These are phyloP conservation scores for Thumatha senex DNA, from an alignment of 2,888 invertebrate species.

Conservation along the genomic window DNA sequence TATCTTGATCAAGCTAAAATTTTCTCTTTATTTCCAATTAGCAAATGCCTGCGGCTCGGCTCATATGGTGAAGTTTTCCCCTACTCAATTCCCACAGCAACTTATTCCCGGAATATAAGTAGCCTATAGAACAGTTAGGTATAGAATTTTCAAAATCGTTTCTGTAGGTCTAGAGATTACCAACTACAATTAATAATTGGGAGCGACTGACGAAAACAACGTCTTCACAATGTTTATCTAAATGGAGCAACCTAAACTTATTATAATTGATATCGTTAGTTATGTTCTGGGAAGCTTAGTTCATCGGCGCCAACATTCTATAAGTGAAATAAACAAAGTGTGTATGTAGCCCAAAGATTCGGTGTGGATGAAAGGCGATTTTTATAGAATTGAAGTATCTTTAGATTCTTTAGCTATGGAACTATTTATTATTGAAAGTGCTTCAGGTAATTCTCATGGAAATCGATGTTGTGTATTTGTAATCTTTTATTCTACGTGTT, in stretches of 20 bases:
- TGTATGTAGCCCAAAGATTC: conserved; percentile 28
- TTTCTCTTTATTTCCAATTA: too few species aligned
- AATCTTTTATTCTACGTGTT: neutral
- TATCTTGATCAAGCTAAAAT: too few species aligned
- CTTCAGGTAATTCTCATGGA: neutral
- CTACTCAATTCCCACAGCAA: too few species aligned
- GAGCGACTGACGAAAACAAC: conserved; percentile 31
- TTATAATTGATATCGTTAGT: conserved; percentile 37
- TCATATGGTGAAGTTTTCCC: too few species aligned
- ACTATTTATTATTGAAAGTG: conserved; percentile 1
- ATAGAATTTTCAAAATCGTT: too few species aligned
- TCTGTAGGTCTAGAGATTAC: too few species aligned
- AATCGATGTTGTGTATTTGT: neutral
- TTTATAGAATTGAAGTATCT: conserved; percentile 4
- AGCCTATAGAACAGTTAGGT: too few species aligned
- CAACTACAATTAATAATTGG: conserved; percentile 21
- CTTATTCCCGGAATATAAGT: too few species aligned
- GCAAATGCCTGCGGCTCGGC: too few species aligned
- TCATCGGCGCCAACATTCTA: conserved; percentile 49
- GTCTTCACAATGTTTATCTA: conserved; percentile 29
- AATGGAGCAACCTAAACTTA: conserved; percentile 31
- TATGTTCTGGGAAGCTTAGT: conserved; percentile 42
- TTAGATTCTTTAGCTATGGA: conserved; percentile 1
- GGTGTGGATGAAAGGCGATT: conserved; percentile 23
- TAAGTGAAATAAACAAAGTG: conserved; percentile 42